Evolutionary conservation across 2,888 invertebrate genomes (phyloP), one percentile per base, ranked within the genome.

Genomic region (Leptinotarsa tumamoca): DNA sequence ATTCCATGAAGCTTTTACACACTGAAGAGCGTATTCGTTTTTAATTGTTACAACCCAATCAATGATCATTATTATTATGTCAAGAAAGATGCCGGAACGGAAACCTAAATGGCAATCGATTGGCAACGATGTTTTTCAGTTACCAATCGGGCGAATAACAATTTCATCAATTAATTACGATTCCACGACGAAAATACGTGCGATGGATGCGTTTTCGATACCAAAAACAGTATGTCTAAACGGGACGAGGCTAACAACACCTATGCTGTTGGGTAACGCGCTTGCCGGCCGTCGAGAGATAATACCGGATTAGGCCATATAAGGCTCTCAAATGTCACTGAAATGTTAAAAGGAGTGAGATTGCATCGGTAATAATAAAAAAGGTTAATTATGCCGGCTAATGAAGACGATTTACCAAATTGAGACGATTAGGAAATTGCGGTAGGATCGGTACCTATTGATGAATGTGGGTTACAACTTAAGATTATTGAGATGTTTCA

Each of bases 241-340:
- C 83, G 81, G 84, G 83, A 84, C 85, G 84, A 85, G 85, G 85
- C 83, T 84, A 84, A 85, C 85, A 84, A 70, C 70, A 70, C 84
- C 82, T 82, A 78, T 71, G 79, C 78, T 78, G 74, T 75, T 79
- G 75, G 61, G 76, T 51, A 76, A 76, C 66, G n/a, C 68, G 58
- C 58, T 58, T 58, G 14, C 58, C 21, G 58, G 67, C 17, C 67
- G 23, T 33, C 43, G 63, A 15, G 33, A 43, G 63, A 63, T 63
- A 33, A 33, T 33, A n/a, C 63, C 63, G 43, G 43, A 63, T 63
- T 63, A 63, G 63, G 63, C 63, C 63, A 63, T 63, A 63, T 63
- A 63, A 33, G 63, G 63, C 15, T 27, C 13, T 23, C 27, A 58
- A 58, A 58, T 58, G 58, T 63, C 43, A 17, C 43, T 63, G 63